Evolutionary conservation across 1,140 invertebrate genomes (phyloP), one percentile per base, ranked within the genome.

Genomic region (Halesus radiatus): DNA sequence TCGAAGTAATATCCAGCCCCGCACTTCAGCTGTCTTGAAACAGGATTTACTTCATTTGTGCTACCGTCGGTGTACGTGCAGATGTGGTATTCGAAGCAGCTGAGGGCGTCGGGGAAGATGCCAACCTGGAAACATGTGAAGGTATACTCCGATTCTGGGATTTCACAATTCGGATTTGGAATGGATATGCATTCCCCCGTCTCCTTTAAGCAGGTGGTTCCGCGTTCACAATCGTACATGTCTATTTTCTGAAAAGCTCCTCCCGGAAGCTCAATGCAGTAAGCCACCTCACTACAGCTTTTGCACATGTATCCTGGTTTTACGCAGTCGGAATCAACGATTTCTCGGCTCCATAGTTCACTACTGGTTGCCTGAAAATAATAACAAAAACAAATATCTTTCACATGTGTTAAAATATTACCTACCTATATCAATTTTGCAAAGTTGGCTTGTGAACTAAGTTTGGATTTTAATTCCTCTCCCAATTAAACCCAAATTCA

Each of bases 61-160:
- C 50, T 15, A 26, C 45, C 50, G 20, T 20, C n/a, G 45, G 15
- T 45, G 76, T 86, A 85, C 22, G 85, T 85, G 74, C 88, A 89
- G 82, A 88, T 87, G 76, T 89, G 86, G 74, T 88, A 89, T 70
- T 85, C 85, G 73, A 87, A 86, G 72, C 88, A 89, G 50, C 87
- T 85, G 13, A 87, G 87, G 3, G 87, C 85, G 84, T 89, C 86
- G 1, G 88, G 88, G 32, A 87, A 88, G n/a, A 87, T 84, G 52
- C 87, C 87, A n/a, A 79, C 18, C 54, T 79, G 79, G 26, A 64
- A 73, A 54, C 82, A 83, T 22, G 50, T 62, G 50, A 83, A 83
- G 16, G 70, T 54, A 29, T 76, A 66, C 20, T 80, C 58, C 4
- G 13, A n/a, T 15, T 72, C 56, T 3, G n/a, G 50, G 8, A 13